Percentiles rank a stretch among this genome's conserved stretches.
These are phyloP conservation scores for Gallinago jamesoni DNA, from an alignment of 2,113 vertebrate species.

Conservation along the genomic window DNA sequence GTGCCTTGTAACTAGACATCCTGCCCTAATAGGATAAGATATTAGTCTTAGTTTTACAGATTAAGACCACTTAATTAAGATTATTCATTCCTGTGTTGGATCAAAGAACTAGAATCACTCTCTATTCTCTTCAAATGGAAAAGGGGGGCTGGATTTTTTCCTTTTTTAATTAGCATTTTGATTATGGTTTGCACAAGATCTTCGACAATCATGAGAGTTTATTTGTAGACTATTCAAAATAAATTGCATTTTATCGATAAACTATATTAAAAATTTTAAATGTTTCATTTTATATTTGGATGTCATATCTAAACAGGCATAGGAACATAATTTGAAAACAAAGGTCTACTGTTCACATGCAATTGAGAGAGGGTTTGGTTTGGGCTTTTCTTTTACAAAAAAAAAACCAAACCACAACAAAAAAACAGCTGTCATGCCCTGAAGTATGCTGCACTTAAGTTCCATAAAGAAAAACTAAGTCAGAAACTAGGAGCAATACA, in stretches of 20 bases:
- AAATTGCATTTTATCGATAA: background rate
- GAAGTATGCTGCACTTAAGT: background rate
- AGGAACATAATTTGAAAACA: background rate
- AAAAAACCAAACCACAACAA: background rate
- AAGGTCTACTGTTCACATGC: background rate
- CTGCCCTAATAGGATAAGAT: background rate
- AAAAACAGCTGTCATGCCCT: background rate
- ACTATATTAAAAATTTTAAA: background rate
- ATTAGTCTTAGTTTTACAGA: background rate
- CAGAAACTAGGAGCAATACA: background rate
- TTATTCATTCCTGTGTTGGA: background rate
- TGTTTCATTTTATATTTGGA: background rate
- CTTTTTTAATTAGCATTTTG: background rate
- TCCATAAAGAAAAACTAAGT: background rate
- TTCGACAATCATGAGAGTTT: background rate
- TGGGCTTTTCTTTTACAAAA: background rate
- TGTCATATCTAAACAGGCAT: background rate
- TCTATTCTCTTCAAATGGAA: background rate
- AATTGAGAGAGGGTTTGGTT: background rate
- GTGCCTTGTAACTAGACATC: background rate
- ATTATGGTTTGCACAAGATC: background rate
- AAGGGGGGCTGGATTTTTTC: background rate
- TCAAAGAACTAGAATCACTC: background rate
- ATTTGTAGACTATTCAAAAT: background rate
- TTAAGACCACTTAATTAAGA: background rate